A percentile compares a stretch with the other conserved stretches of the same genome.
phyloP scores from a whole-genome alignment of 2,113 vertebrate species.

The Alligator sinensis region DNA sequence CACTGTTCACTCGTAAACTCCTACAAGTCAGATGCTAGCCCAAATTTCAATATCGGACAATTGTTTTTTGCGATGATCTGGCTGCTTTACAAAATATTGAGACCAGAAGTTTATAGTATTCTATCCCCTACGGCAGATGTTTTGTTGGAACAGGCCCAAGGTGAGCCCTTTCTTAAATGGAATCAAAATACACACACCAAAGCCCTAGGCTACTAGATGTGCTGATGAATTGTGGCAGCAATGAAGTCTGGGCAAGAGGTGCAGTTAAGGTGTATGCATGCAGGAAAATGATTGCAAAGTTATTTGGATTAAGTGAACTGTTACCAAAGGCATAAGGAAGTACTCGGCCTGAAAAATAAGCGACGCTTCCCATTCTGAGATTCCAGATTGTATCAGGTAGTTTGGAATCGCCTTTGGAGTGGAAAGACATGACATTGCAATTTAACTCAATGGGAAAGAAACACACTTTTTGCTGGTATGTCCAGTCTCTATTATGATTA shows the following conservation, averaged over 20 bases:
- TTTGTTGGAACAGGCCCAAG: neutral
- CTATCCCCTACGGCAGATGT: neutral
- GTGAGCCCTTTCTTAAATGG: neutral
- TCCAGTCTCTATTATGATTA: neutral
- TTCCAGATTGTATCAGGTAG: neutral
- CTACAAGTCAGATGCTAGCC: neutral
- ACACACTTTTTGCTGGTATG: neutral
- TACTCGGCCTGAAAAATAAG: neutral
- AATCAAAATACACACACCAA: neutral
- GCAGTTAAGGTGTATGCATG: fast-evolving
- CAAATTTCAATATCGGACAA: neutral
- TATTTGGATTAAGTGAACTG: neutral
- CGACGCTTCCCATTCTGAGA: neutral
- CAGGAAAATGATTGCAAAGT: neutral
- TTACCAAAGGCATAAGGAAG: slow-evolving; percentile 1
- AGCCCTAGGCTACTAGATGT: neutral
- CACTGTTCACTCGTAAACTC: neutral
- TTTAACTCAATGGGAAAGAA: neutral
- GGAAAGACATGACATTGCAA: neutral
- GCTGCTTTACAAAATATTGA: neutral
- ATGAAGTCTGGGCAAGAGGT: fast-evolving
- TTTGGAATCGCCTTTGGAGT: slow-evolving; percentile 5
- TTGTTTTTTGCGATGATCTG: neutral
- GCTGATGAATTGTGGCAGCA: neutral
- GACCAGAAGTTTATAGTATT: neutral